Evolutionary conservation across 2,113 vertebrate genomes (phyloP).

Genomic region (Protobothrops mucrosquamatus): DNA sequence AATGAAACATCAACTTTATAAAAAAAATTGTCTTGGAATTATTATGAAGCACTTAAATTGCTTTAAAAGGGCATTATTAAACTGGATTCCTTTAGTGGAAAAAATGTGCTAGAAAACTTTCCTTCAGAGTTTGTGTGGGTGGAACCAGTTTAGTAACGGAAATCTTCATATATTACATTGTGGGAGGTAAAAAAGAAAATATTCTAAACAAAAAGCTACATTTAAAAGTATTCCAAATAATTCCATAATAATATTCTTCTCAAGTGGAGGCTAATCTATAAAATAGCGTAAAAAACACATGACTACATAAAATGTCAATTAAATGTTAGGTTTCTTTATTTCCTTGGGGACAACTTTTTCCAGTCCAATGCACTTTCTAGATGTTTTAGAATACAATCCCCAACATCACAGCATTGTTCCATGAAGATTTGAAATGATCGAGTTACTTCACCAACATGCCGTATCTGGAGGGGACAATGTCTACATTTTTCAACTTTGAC

Average conservation of each 20-base stretch:
- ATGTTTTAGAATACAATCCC: not conserved
- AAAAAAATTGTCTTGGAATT: constrained; percentile 14
- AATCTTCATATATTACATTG: not conserved
- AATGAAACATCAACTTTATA: constrained; percentile 3
- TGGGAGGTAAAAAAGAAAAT: not conserved
- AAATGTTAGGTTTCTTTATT: not conserved
- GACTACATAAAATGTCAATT: not conserved
- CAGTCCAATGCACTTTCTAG: not conserved
- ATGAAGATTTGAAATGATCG: not conserved
- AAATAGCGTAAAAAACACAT: not conserved
- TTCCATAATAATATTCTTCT: not conserved
- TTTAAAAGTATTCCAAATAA: not conserved
- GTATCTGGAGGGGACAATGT: not conserved
- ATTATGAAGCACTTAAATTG: constrained; percentile 18
- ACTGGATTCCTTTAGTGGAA: not conserved
- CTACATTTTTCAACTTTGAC: not conserved
- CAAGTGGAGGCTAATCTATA: not conserved
- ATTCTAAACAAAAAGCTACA: not conserved
- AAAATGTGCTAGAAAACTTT: constrained; percentile 1
- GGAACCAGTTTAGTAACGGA: not conserved
- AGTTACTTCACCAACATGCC: not conserved
- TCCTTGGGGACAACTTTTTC: not conserved
- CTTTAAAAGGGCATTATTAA: not conserved
- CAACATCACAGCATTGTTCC: not conserved
- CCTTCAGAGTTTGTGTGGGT: not conserved